Conservation (phyloP, 2,113 vertebrate genomes). For the Oryzias celebensis region DNA sequence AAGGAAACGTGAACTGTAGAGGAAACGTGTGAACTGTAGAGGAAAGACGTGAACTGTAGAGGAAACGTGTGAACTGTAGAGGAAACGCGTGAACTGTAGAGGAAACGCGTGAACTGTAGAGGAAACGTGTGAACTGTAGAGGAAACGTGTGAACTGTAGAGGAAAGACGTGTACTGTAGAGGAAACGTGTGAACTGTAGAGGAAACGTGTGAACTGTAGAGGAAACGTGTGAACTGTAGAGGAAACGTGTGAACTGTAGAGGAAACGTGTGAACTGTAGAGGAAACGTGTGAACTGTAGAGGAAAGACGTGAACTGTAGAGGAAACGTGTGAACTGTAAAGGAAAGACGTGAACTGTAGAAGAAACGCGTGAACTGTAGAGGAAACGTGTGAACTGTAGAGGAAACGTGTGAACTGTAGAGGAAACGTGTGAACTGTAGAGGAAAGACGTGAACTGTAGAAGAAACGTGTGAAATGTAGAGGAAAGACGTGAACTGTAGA, state of each 20-base stretch:
- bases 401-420: background rate
- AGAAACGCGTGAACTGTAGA: too few species aligned
- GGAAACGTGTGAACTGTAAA: too few species aligned
- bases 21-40: background rate
- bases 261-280: background rate
- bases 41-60: background rate
- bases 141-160: background rate
- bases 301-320: background rate
- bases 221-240: background rate
- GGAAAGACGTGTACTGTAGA: too few species aligned
- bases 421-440: background rate
- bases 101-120: background rate
- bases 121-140: too few species aligned
- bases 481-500: background rate
- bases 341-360: background rate
- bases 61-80: background rate
- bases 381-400: too few species aligned
- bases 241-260: background rate
- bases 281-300: background rate
- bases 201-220: background rate
- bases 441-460: background rate
- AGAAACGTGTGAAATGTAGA: too few species aligned
- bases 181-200: background rate
- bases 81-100: background rate
- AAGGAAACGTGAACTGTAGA: background rate